Evolutionary conservation across 2,113 vertebrate genomes (phyloP).

Genomic region (Cynocephalus volans): DNA sequence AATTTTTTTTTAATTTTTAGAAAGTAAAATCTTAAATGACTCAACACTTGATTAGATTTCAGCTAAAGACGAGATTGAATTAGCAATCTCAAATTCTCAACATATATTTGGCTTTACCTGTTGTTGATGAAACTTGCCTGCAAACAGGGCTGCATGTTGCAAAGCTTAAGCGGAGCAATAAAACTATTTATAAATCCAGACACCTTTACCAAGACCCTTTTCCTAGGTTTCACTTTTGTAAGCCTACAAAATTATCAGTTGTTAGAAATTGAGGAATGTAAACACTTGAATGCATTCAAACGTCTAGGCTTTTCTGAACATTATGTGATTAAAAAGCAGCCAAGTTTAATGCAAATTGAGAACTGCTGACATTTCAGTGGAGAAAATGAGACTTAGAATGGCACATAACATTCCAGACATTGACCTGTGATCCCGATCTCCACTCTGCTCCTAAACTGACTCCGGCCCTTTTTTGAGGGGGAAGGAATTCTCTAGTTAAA

Average conservation of each 20-base stretch:
- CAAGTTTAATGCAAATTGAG: background rate
- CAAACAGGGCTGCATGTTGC: conserved; percentile 5
- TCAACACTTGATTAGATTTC: background rate
- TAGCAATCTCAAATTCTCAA: background rate
- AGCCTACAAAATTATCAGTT: conserved; percentile 63
- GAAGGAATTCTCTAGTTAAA: background rate
- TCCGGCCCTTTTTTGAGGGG: background rate
- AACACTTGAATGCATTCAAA: background rate
- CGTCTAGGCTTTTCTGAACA: conserved; percentile 18
- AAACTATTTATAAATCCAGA: conserved; percentile 77
- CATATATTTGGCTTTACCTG: background rate
- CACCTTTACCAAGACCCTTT: conserved; percentile 73
- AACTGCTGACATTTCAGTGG: background rate
- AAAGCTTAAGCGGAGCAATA: conserved; percentile 73
- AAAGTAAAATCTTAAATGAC: conserved; percentile 25
- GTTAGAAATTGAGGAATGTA: conserved; percentile 62
- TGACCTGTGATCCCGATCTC: background rate
- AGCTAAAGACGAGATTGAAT: background rate
- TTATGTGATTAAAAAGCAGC: conserved; percentile 8
- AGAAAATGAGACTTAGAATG: background rate
- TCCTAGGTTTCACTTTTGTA: conserved; percentile 72
- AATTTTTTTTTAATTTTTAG: background rate
- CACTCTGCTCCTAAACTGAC: background rate
- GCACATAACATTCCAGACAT: background rate
- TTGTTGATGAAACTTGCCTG: background rate